Evolutionary conservation across 1,140 invertebrate species (phyloP).

Genomic region (Sitophilus oryzae): DNA sequence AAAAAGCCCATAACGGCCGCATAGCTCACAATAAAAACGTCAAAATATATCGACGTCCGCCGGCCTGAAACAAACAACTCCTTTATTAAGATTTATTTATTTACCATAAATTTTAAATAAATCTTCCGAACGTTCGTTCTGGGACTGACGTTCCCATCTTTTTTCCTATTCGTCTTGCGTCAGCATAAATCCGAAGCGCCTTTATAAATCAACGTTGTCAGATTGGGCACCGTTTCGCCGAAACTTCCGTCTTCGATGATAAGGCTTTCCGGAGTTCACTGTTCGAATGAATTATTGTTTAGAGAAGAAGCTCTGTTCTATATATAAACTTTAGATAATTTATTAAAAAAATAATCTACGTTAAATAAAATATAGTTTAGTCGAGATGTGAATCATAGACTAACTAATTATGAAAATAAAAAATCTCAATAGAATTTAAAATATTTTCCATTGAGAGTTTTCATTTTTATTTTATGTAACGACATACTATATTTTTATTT

Average conservation of each 20-base stretch:
- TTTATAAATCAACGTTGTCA: conserved; percentile 19
- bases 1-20: neutral
- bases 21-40: conserved; percentile 14
- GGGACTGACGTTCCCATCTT: conserved; percentile 22
- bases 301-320: too few species aligned
- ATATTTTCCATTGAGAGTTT: too few species aligned
- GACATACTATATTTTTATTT: too few species aligned
- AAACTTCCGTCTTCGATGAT: neutral
- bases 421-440: too few species aligned
- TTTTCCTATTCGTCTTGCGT: conserved; percentile 24
- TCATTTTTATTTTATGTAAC: too few species aligned
- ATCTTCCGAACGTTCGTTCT: conserved; percentile 14
- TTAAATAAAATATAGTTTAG: too few species aligned
- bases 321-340: too few species aligned
- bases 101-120: conserved; percentile 27
- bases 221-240: conserved; percentile 2
- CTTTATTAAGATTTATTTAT: conserved; percentile 27
- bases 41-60: conserved; percentile 15
- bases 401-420: too few species aligned
- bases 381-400: too few species aligned
- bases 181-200: conserved; percentile 18
- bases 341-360: too few species aligned
- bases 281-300: too few species aligned
- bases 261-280: neutral
- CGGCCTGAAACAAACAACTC: conserved; percentile 22